Evolutionary conservation across 1,140 invertebrate species (phyloP).

Genomic region (Probaryconus sp.): DNA sequence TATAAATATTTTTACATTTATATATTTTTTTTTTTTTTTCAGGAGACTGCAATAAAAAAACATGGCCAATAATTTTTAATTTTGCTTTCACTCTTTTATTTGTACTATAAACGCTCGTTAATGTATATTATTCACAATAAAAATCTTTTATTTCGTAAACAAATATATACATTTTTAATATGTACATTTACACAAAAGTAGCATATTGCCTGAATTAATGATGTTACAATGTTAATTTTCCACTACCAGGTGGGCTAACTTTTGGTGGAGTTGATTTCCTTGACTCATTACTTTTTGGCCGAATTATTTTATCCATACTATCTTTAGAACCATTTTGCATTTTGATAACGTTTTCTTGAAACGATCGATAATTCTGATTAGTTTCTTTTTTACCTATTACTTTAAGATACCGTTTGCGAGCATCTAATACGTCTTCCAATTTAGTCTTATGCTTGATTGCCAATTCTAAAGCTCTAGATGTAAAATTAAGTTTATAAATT

Average conservation of each 20-base stretch:
- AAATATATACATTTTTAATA: not conserved
- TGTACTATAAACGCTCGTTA: not conserved
- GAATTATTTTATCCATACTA: slow-evolving; percentile 8
- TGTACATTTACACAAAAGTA: too few relatives aligned
- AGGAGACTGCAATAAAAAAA: too few relatives aligned
- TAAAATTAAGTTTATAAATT: slow-evolving; percentile 13
- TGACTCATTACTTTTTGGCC: slow-evolving; percentile 37
- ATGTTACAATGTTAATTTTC: slow-evolving; percentile 28
- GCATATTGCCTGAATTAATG: too few relatives aligned
- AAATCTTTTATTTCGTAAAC: not conserved
- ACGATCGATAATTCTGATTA: slow-evolving; percentile 78
- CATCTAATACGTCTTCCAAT: slow-evolving; percentile 87
- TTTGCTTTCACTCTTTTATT: too few relatives aligned
- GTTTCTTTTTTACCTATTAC: slow-evolving; percentile 87
- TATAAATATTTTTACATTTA: not conserved
- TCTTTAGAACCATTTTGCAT: slow-evolving; percentile 35
- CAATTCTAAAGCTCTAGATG: slow-evolving; percentile 87
- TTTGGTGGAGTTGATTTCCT: slow-evolving; percentile 22
- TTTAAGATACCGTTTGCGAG: slow-evolving; percentile 86
- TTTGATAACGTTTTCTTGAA: slow-evolving; percentile 60
- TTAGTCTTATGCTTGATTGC: slow-evolving; percentile 88
- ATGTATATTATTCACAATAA: slow-evolving; percentile 14
- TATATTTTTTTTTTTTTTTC: not conserved
- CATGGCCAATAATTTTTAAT: too few relatives aligned
- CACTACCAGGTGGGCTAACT: slow-evolving; percentile 38